These are phyloP conservation scores for Eumerus sabulonum DNA, from an alignment of 2,888 invertebrate species.

Conservation along the genomic window DNA sequence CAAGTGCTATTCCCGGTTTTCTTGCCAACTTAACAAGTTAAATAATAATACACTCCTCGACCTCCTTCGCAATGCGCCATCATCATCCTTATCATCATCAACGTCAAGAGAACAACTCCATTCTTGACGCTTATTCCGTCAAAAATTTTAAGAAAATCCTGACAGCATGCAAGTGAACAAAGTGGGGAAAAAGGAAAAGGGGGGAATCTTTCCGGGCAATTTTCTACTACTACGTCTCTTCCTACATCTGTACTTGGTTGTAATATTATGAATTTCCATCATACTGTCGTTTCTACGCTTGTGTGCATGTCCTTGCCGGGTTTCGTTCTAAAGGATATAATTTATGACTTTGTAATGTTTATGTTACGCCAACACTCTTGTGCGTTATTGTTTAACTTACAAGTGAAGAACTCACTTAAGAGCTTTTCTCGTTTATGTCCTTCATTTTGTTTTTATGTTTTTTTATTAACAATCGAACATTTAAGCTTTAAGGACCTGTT, in stretches of 20 bases:
- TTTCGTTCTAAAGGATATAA: constrained; percentile 47
- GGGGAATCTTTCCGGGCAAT: constrained; percentile 21
- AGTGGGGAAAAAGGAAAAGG: not conserved
- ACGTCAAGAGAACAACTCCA: constrained; percentile 25
- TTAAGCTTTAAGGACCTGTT: constrained; percentile 29
- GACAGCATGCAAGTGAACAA: constrained; percentile 1
- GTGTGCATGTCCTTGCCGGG: constrained; percentile 41
- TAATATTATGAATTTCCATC: constrained; percentile 60
- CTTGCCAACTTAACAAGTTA: constrained; percentile 47
- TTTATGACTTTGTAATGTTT: constrained; percentile 60
- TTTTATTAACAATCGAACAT: constrained; percentile 17
- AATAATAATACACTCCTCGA: constrained; percentile 48
- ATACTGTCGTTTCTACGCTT: too few relatives aligned
- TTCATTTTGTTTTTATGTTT: not conserved
- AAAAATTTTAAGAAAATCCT: constrained; percentile 26
- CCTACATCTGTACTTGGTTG: constrained; percentile 33
- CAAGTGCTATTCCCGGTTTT: constrained; percentile 28
- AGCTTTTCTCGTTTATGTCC: constrained; percentile 3
- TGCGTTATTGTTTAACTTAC: constrained; percentile 45
- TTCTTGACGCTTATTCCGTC: constrained; percentile 33
- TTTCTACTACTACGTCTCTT: too few relatives aligned
- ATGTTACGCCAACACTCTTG: constrained; percentile 36
- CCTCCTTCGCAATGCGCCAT: constrained; percentile 39
- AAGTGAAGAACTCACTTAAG: constrained; percentile 51
- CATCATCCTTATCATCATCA: constrained; percentile 57